Conservation (phyloP, 2,797 vertebrate genomes). For the Molossus molossus region DNA sequence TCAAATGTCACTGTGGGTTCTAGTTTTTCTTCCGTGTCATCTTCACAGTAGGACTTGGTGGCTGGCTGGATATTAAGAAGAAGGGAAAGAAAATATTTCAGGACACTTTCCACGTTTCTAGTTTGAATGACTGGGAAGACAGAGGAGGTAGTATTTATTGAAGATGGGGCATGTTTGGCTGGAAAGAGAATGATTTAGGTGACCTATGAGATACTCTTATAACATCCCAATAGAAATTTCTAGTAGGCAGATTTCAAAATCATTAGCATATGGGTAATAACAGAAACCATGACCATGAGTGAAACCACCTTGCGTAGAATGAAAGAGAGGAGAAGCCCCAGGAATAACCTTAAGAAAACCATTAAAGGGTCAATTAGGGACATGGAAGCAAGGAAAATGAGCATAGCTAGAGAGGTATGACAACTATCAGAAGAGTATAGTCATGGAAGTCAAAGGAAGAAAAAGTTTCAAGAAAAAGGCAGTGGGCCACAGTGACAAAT, state of each 20-base stretch:
- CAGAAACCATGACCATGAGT: not conserved
- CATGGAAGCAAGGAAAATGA: not conserved
- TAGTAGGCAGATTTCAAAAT: not conserved
- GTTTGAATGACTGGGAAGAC: not conserved
- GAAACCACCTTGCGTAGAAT: not conserved
- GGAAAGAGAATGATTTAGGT: not conserved
- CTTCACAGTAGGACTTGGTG: not conserved
- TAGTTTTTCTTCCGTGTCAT: not conserved
- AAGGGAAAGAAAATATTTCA: not conserved
- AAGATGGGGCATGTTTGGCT: not conserved
- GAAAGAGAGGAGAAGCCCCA: not conserved
- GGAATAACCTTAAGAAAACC: not conserved
- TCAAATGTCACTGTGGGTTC: not conserved
- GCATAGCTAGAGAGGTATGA: constrained; percentile 2
- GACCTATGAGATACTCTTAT: not conserved
- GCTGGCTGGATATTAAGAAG: not conserved
- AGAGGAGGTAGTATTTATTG: not conserved
- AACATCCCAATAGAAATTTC: constrained; percentile 34
- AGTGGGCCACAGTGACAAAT: constrained; percentile 3
- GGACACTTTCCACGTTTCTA: not conserved
- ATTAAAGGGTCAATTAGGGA: not conserved
- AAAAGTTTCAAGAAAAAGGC: constrained; percentile 25
- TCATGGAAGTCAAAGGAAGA: constrained; percentile 11
- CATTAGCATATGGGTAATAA: not conserved
- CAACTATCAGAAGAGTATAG: constrained; percentile 40